Base-by-base conservation (phyloP, 2,797 vertebrate genomes). In the Mormyrus hasselquistii region DNA sequence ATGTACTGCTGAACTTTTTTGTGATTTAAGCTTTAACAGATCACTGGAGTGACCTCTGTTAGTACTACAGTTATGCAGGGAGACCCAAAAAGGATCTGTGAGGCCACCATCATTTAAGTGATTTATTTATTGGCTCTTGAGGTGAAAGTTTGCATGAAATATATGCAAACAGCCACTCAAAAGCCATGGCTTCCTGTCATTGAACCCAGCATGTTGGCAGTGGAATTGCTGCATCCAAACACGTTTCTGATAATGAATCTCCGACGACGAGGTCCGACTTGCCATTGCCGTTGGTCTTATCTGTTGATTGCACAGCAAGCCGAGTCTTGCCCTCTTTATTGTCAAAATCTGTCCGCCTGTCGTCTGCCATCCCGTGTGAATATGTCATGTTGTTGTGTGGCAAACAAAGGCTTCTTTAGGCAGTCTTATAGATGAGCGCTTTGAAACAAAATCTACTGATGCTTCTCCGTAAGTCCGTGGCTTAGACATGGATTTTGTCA, bases 401-500 rank as follows among this genome's bases (percentile, higher is more conserved):
- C 16, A 87, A 87, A 89, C 84, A 90, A 85, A 90, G 85, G 84
- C 88, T 90, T 85, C 38, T 76, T 59, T 89, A 83, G 69, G 29
- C 29, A 41, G 52, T 53, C 50, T 88, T 88, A 76, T 47, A 88
- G 69, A 65, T 19, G 16, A 16, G 76, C 52, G 65, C 79, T 69
- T 55, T 87, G 41, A 53, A 59, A 83, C 12, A 87, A 79, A 88
- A 87, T 47, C 73, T 29, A n/a, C 38, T 44, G 89, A 90, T 89
- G 86, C 90, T 69, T 69, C 59, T 84, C 90, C 50, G 50, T 88
- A 88, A 62, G 89, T 86, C 59, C 25, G 50, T 29, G 88, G 82
- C 90, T 91, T 89, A 91, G 89, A 89, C 86, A 50, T 85, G 53
- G 73, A 88, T 8, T n/a, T 89, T 91, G 62, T 86, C 87, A 62